Conservation (phyloP, 2,113 vertebrate genomes). For the Malaclemys terrapin region DNA sequence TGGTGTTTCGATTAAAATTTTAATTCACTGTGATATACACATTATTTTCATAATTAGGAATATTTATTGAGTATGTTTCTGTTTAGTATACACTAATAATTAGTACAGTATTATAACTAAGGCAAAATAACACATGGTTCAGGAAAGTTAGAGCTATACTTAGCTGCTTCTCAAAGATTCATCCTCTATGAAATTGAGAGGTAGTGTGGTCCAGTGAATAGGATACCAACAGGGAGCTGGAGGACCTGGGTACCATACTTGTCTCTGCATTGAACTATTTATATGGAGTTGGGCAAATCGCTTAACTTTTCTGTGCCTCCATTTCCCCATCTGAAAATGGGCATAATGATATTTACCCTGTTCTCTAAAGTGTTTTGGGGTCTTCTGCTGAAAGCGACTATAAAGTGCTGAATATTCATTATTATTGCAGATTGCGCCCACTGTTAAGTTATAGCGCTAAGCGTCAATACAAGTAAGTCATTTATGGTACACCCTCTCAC, state of each 20-base stretch:
- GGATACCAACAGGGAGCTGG: not conserved
- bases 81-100: not conserved
- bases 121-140: not conserved
- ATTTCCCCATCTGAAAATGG: not conserved
- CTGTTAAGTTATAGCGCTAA: not conserved
- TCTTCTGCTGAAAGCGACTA: not conserved
- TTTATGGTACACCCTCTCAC: not conserved
- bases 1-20: not conserved
- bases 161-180: not conserved
- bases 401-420: not conserved
- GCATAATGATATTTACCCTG: not conserved
- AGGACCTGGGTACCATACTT: too few relatives aligned
- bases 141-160: not conserved
- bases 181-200: not conserved
- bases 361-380: not conserved
- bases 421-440: not conserved
- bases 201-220: not conserved
- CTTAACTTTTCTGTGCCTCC: not conserved
- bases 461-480: not conserved
- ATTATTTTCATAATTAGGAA: not conserved
- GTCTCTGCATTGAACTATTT: not conserved
- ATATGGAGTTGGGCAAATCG: not conserved
- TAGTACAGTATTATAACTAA: not conserved
- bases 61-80: not conserved
- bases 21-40: not conserved